phyloP scores from a whole-genome alignment of 1,140 invertebrate genomes.

The Macrotrachela quadricornifera region DNA sequence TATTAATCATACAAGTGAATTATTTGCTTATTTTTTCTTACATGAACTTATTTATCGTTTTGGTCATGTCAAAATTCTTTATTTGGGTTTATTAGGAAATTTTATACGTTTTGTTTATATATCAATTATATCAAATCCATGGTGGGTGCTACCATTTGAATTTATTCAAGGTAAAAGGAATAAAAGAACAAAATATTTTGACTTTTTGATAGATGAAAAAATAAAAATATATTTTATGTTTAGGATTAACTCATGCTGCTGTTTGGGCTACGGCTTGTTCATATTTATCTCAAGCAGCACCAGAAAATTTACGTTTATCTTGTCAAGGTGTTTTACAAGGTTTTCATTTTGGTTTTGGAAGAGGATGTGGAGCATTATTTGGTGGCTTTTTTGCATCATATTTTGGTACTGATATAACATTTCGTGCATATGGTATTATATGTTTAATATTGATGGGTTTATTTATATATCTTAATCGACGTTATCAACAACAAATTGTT shows the following conservation, averaged over 20 bases:
- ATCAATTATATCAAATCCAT: constrained; percentile 71
- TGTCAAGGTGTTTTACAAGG: constrained; percentile 84
- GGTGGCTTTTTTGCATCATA: constrained; percentile 44
- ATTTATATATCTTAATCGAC: too few relatives aligned
- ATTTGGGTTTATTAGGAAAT: constrained; percentile 71
- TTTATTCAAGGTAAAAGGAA: constrained; percentile 59
- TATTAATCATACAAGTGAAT: constrained; percentile 94
- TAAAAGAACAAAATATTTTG: too few relatives aligned
- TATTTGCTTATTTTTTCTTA: constrained; percentile 88
- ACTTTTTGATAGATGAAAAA: too few relatives aligned
- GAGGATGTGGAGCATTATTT: constrained; percentile 80
- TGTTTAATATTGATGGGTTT: constrained; percentile 60
- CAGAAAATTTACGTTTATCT: constrained; percentile 51
- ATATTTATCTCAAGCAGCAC: constrained; percentile 83
- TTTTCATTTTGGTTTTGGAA: constrained; percentile 80
- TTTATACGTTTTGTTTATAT: constrained; percentile 86
- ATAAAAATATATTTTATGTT: constrained; percentile 10
- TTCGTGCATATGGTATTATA: constrained; percentile 65
- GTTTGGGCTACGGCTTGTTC: constrained; percentile 94
- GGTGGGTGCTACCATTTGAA: constrained; percentile 94
- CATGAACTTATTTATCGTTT: constrained; percentile 4
- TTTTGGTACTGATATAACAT: constrained; percentile 55
- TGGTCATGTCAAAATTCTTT: constrained; percentile 47
- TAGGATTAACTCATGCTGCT: constrained; percentile 82
- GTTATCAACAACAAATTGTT: too few relatives aligned